These are phyloP conservation scores for Eupeodes latifasciatus DNA, from an alignment of 2,888 invertebrate species.

Conservation along the genomic window DNA sequence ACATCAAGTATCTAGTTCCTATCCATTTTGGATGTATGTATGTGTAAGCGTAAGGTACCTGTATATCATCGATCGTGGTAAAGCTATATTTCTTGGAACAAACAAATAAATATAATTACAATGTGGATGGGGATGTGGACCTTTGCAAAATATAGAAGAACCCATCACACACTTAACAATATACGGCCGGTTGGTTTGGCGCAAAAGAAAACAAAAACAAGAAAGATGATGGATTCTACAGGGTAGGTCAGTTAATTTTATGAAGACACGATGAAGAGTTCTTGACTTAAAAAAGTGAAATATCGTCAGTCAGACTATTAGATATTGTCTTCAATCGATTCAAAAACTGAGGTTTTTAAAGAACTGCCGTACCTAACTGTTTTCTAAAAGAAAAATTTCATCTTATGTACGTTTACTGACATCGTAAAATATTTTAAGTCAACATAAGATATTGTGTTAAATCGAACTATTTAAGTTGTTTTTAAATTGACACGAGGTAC, in stretches of 20 bases:
- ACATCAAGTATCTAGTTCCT: constrained; percentile 37
- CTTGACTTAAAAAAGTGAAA: too few relatives aligned
- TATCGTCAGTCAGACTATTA: too few relatives aligned
- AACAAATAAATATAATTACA: constrained; percentile 74
- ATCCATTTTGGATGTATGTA: neutral
- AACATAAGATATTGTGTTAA: too few relatives aligned
- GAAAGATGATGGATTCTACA: neutral
- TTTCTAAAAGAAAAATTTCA: too few relatives aligned
- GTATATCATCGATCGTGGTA: neutral
- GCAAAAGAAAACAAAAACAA: constrained; percentile 30
- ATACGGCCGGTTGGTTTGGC: constrained; percentile 16
- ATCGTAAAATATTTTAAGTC: too few relatives aligned
- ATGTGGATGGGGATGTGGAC: constrained; percentile 59
- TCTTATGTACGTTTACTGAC: too few relatives aligned
- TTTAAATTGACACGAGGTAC: too few relatives aligned
- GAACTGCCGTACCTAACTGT: too few relatives aligned
- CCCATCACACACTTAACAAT: constrained; percentile 35
- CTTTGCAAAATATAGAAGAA: constrained; percentile 35
- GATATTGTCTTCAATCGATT: too few relatives aligned
- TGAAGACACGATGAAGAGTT: neutral
- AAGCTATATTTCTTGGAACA: constrained; percentile 52
- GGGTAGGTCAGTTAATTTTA: neutral
- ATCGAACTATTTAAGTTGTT: too few relatives aligned
- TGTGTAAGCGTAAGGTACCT: too few relatives aligned
- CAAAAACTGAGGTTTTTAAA: too few relatives aligned